Base-by-base conservation (phyloP, 2,888 invertebrate genomes). In the Lymantria monacha region DNA sequence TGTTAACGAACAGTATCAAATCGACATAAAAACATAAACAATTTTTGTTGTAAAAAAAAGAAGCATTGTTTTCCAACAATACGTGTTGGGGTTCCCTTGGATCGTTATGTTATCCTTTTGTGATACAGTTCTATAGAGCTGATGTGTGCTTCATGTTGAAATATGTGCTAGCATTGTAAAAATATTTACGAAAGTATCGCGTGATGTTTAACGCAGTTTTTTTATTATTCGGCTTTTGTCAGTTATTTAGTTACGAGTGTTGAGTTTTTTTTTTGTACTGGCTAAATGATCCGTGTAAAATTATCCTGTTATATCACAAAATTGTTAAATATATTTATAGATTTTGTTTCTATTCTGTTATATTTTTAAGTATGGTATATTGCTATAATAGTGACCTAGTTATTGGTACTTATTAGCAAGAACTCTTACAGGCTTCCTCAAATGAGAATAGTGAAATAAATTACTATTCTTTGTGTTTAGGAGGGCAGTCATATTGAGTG, bases 41-140 rank as follows among this genome's bases (percentile, higher is more conserved):
- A 57, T 59, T 55, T 49, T 53, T 12, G 46, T 44, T 51, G 52
- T 61, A 51, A 52, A 30, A 22, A n/a, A n/a, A n/a, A n/a, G n/a
- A n/a, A 42, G 51, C 46, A 63, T 66, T 66, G 70, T 69, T 42
- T 69, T 11, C n/a, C 30, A 55, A 66, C 66, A 66, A 66, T 55
- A 44, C 52, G 37, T 30, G 49, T 57, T 43, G 60, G 42, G 44
- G 48, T 52, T 48, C 22, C 13, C 37, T 42, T 12, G 42, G 44
- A 52, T 44, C 36, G 42, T 44, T 44, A 48, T 48, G 45, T 44
- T 52, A 44, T 36, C 14, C 66, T 63, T 61, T 63, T 69, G 60
- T 49, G 48, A 52, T 53, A 55, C 63, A 52, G 48, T 42, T 45
- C 52, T 44, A 58, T 69, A 66, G 30, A 9, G 31, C 36, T 46